Evolutionary conservation across 2,113 vertebrate species (phyloP).

Genomic region (Corythoichthys intestinalis): DNA sequence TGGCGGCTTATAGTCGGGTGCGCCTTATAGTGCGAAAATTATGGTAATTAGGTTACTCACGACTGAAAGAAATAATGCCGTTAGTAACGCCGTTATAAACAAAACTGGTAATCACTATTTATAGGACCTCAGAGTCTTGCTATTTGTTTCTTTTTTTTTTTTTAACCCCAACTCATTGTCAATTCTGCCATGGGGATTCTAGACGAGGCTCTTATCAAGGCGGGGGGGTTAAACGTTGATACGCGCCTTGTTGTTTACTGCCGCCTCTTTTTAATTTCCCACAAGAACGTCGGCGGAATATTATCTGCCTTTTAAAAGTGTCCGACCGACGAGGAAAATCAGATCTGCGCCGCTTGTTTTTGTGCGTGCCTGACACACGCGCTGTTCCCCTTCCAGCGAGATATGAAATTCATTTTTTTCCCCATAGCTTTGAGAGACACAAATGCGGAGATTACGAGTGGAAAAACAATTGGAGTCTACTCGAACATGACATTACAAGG

Average conservation of each 20-base stretch:
- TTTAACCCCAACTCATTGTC: background rate
- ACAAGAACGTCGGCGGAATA: constrained; percentile 1
- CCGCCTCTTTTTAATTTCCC: constrained; percentile 3
- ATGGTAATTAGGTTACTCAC: too few relatives aligned
- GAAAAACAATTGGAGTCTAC: background rate
- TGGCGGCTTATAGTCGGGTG: too few relatives aligned
- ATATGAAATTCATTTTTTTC: background rate
- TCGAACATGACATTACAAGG: background rate
- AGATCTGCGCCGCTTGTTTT: background rate
- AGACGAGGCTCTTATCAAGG: background rate
- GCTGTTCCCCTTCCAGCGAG: background rate
- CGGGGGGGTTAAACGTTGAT: background rate
- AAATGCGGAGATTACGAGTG: background rate
- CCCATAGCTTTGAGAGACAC: background rate
- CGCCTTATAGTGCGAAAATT: too few relatives aligned
- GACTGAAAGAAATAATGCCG: too few relatives aligned
- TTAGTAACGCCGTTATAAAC: too few relatives aligned
- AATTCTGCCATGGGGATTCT: background rate
- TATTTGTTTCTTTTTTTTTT: background rate
- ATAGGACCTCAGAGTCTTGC: background rate
- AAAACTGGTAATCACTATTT: too few relatives aligned
- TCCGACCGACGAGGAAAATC: background rate
- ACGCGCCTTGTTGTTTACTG: background rate
- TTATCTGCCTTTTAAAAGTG: constrained; percentile 5
- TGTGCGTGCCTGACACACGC: background rate